Conservation (phyloP, 2,888 invertebrate species). For the Antheraea yamamai region DNA sequence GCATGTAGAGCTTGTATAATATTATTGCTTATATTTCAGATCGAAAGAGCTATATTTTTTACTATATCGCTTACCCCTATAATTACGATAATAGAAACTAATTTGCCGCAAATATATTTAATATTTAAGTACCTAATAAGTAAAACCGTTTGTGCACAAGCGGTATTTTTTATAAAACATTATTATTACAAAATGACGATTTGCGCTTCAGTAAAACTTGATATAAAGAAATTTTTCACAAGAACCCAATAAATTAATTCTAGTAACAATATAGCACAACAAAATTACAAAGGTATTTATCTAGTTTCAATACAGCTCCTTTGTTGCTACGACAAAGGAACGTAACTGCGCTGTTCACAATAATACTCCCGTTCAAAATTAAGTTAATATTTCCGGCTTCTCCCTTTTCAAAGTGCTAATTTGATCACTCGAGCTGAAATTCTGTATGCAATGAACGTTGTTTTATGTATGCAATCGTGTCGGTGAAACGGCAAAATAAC, state of each 20-base stretch:
- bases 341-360: slow-evolving; percentile 22
- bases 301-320: slow-evolving; percentile 42
- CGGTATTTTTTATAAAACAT: too few relatives aligned
- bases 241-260: slow-evolving; percentile 19
- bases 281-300: slow-evolving; percentile 30
- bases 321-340: slow-evolving; percentile 41
- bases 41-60: too few relatives aligned
- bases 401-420: background rate
- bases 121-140: background rate
- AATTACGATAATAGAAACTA: too few relatives aligned
- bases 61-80: too few relatives aligned
- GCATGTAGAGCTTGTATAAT: too few relatives aligned
- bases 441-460: background rate
- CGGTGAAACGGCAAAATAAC: slow-evolving; percentile 2
- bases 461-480: slow-evolving; percentile 10
- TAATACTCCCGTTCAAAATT: slow-evolving; percentile 26
- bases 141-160: background rate
- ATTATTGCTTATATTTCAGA: too few relatives aligned
- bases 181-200: too few relatives aligned
- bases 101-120: too few relatives aligned
- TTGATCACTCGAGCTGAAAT: background rate
- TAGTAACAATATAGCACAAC: slow-evolving; percentile 19
- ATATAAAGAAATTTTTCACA: slow-evolving; percentile 14
- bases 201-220: background rate
- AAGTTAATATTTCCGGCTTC: slow-evolving; percentile 29